Percentiles rank a stretch among this genome's conserved stretches.
Conservation (phyloP, 1,140 invertebrate species). For the Xylocopa sonorina region DNA sequence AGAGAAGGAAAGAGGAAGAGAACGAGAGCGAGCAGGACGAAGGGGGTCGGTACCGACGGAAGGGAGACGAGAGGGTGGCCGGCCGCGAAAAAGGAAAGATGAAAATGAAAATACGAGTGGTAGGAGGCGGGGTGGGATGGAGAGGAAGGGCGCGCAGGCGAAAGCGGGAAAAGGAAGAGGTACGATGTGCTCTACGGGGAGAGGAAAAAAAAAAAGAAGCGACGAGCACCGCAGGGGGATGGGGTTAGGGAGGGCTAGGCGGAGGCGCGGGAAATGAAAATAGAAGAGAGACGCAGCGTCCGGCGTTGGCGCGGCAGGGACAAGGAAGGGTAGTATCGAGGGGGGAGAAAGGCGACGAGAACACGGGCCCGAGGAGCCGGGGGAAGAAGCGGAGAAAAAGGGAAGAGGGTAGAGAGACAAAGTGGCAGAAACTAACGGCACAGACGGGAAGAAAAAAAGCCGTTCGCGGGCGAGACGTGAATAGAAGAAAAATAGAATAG, state of each 20-base stretch:
- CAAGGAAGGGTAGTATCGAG: too few species aligned
- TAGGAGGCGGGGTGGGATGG: not conserved
- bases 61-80: not conserved
- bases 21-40: not conserved
- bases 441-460: constrained; percentile 42
- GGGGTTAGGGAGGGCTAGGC: too few species aligned
- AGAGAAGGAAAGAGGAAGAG: too few species aligned
- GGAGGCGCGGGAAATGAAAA: constrained; percentile 48
- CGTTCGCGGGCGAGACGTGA: constrained; percentile 34
- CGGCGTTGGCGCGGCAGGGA: not conserved
- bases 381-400: not conserved
- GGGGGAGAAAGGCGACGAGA: constrained; percentile 17
- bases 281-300: constrained; percentile 30
- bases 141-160: not conserved
- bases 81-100: constrained; percentile 28
- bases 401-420: constrained; percentile 13
- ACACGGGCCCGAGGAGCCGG: not conserved
- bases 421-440: constrained; percentile 47
- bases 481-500: constrained; percentile 50
- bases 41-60: not conserved
- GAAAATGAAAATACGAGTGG: constrained; percentile 44
- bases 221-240: not conserved
- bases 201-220: not conserved
- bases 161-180: constrained; percentile 37
- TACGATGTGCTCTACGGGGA: constrained; percentile 10